Base-by-base conservation (phyloP, 2,113 vertebrate species). In the Abramis brama region DNA sequence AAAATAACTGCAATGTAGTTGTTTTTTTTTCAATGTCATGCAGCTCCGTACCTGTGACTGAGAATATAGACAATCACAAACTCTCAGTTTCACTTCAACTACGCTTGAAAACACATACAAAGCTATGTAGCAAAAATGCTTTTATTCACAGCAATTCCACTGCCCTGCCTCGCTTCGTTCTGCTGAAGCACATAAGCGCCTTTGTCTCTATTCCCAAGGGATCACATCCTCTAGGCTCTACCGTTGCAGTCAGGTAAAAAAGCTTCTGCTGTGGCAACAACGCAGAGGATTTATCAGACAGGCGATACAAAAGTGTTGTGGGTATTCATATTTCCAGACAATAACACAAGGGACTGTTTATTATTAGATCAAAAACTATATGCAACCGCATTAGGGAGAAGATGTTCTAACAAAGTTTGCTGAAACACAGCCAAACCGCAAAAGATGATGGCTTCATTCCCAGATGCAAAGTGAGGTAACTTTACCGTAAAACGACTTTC, bases 331-430 rank as follows among this genome's bases (percentile, higher is more conserved):
- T 88, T 88, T 85, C 39, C 84, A 87, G 85, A 88, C 84, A 75
- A 84, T 60, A 23, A 64, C 55, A 77, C 66, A 55, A 74, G 71
- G 80, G 73, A 76, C 77, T 87, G 57, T 82, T 89, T 90, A 91
- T 90, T 89, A 86, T 90, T 89, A 89, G 88, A 86, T 88, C 79
- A 79, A 85, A 86, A 89, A 87, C 84, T 84, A 89, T 84, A 73
- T 33, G 62, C 79, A 80, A 79, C 60, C 64, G 76, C 76, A 79
- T 47, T 60, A 59, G 60, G 50, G 71, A 59, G 36, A 80, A 64
- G 27, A 59, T 39, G 50, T 71, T 82, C 62, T 84, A 62, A 71
- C 84, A 79, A 74, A 52, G 36, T 70, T 39, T 77, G 73, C 86
- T 78, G 68, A 81, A 86, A 60, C 36, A 70, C 25, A 57, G 70